Evolutionary conservation across 53 echinoderm and acorn worm species (phyloP).

Genomic region (Luidia sarsii): DNA sequence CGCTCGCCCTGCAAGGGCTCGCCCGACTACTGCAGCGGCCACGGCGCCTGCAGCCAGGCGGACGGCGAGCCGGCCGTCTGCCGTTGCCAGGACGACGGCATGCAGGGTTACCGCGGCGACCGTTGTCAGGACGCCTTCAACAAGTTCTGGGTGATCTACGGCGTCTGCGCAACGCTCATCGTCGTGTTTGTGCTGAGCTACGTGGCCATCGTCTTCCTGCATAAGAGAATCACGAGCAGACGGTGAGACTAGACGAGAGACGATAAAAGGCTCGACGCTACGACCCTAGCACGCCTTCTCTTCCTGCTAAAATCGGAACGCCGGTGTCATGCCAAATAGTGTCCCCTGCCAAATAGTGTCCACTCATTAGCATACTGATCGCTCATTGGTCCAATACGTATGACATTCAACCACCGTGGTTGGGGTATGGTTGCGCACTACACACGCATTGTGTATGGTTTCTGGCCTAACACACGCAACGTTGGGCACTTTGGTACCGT

Average conservation of each 20-base stretch:
- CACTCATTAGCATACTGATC: no score
- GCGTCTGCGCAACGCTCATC: neutral
- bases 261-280: no score
- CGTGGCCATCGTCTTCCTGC: neutral
- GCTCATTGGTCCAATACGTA: no score
- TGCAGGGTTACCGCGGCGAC: neutral
- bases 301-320: no score
- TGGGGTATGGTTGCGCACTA: no score
- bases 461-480: no score
- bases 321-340: no score
- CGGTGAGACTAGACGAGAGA: neutral
- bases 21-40: conserved; percentile 28
- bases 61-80: conserved; percentile 1
- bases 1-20: conserved; percentile 31
- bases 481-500: no score
- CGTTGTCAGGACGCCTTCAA: neutral
- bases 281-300: no score
- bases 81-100: neutral
- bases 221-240: neutral
- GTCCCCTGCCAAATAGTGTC: no score
- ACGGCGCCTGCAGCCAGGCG: conserved; percentile 37
- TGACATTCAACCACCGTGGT: no score
- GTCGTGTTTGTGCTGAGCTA: neutral
- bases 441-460: no score
- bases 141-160: conserved; percentile 13